phyloP scores from a whole-genome alignment of 2,888 invertebrate species.

The Heliconius hortense region DNA sequence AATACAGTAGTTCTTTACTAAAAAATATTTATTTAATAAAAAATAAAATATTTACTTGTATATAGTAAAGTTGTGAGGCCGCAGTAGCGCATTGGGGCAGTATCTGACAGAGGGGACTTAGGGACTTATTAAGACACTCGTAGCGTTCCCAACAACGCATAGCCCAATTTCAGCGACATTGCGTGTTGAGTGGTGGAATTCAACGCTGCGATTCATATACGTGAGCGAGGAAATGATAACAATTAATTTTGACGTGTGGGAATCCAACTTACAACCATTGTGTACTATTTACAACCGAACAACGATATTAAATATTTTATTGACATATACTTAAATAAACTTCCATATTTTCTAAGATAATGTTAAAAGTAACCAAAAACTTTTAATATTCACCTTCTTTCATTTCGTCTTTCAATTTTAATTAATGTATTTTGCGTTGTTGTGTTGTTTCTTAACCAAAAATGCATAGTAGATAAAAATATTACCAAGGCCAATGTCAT shows the following conservation, averaged over 20 bases:
- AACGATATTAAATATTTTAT: too few species aligned
- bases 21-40: constrained; percentile 7
- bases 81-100: not conserved
- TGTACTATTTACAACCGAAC: too few species aligned
- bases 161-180: not conserved
- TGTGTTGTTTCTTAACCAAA: constrained; percentile 28
- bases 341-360: not conserved
- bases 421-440: not conserved
- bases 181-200: not conserved
- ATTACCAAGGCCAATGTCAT: constrained; percentile 27
- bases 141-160: not conserved
- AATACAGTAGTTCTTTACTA: constrained; percentile 33
- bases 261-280: too few species aligned
- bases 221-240: too few species aligned
- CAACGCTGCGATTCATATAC: not conserved
- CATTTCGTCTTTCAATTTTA: not conserved
- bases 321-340: too few species aligned
- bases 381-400: not conserved
- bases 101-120: not conserved
- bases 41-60: not conserved
- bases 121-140: not conserved
- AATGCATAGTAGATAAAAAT: constrained; percentile 32
- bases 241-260: too few species aligned
- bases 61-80: not conserved
- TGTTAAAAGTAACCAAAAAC: not conserved